Conservation (phyloP, 2,797 vertebrate genomes). For the Adrianichthys oophorus region DNA sequence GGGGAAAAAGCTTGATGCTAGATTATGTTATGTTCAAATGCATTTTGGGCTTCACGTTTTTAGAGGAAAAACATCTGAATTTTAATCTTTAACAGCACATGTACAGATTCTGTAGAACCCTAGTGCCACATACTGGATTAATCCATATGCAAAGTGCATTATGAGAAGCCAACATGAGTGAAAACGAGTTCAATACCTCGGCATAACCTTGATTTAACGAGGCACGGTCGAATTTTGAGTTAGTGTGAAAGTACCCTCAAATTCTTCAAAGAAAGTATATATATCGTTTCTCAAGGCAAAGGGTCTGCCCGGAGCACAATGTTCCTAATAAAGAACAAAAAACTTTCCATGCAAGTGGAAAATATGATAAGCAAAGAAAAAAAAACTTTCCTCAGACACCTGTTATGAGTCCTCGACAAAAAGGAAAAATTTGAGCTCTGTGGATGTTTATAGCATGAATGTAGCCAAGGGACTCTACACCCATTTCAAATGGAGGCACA, state of each 20-base stretch:
- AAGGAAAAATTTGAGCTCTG: slow-evolving; percentile 72
- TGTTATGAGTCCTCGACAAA: slow-evolving; percentile 78
- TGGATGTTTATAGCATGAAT: slow-evolving; percentile 77
- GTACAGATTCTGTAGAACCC: slow-evolving; percentile 15
- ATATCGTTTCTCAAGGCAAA: slow-evolving; percentile 66
- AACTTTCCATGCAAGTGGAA: slow-evolving; percentile 75
- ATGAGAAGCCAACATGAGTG: slow-evolving; percentile 57
- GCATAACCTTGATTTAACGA: slow-evolving; percentile 58
- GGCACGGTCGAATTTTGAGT: slow-evolving; percentile 65
- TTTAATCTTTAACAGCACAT: slow-evolving; percentile 11
- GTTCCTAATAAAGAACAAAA: slow-evolving; percentile 50
- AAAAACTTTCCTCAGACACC: slow-evolving; percentile 72
- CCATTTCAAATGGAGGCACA: slow-evolving; percentile 73
- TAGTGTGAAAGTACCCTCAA: slow-evolving; percentile 73
- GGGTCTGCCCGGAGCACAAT: slow-evolving; percentile 64
- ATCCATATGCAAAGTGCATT: slow-evolving; percentile 57
- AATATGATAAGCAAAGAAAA: slow-evolving; percentile 67
- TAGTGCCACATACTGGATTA: slow-evolving; percentile 22
- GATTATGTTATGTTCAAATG: slow-evolving; percentile 20
- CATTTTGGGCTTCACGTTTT: slow-evolving; percentile 12
- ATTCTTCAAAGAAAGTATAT: slow-evolving; percentile 76
- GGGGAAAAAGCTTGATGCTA: slow-evolving; percentile 30
- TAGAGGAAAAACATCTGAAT: not conserved
- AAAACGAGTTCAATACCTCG: slow-evolving; percentile 53
- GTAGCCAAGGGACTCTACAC: slow-evolving; percentile 72